Base-by-base conservation (phyloP, 2,888 invertebrate species). In the Ornithoptera alexandrae region DNA sequence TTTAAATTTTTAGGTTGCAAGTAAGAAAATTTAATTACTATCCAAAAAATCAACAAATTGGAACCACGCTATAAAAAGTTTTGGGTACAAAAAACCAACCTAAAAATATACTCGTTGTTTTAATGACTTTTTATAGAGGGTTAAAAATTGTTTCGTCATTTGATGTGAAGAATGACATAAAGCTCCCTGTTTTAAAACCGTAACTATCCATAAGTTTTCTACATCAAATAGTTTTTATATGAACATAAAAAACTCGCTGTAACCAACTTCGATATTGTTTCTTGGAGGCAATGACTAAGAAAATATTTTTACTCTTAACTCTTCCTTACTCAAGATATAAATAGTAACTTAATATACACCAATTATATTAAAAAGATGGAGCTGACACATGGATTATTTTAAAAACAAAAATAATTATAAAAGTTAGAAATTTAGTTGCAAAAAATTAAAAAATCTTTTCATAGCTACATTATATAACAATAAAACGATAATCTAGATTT, bases 401-500 rank as follows among this genome's bases (percentile, higher is more conserved):
- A 2, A 18, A 8, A 46, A 15, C 39, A 62, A 57, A 65, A 50
- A 59, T 24, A 30, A 12, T 36, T 53, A 18, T 50, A 50, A 50
- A 15, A 5, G 50, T 50, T 50, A 50, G 5, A 17, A 50, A 50
- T 5, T 50, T 50, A 50, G 3, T 15, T 50, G 4, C 50, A 50
- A 50, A 50, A 50, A 18, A 22, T 1, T 22, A 22, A 22, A 50
- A 15, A 57, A 46, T 39, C 18, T 24, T 24, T 39, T 30, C 42
- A 57, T 18, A 36, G 30, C n/a, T n/a, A 56, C 12, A 22, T 69
- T 69, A 62, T 24, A 20, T 66, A 66, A 70, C 22, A 53, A n/a
- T 39, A 24, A 66, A 62, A 67, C 59, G 39, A 56, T 60, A 20
- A 65, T 67, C 63, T 53, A 12, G 56, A 70, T 64, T 36, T 70